A percentile compares a stretch with the other conserved stretches of the same genome.
Conservation (phyloP, 2,888 invertebrate species). For the Augochlorella aurata region DNA sequence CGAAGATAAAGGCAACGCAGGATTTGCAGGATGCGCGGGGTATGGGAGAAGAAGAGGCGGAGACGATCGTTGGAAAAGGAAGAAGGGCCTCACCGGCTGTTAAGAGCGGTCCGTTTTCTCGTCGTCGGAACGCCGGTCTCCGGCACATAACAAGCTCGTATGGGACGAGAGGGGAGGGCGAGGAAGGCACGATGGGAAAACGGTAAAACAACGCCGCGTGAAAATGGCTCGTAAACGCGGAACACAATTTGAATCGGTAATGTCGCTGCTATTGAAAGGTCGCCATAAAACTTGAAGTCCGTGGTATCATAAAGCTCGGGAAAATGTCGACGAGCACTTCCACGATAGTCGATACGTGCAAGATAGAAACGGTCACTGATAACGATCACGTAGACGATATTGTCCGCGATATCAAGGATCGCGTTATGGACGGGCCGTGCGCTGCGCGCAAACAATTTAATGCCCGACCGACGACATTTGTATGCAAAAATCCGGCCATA, state of each 20-base stretch:
- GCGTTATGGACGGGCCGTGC: conserved; percentile 7
- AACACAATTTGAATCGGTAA: conserved; percentile 74
- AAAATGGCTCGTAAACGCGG: conserved; percentile 72
- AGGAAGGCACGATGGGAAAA: conserved; percentile 40
- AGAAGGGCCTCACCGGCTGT: conserved; percentile 29
- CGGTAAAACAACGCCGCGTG: conserved; percentile 68
- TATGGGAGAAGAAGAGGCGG: neutral
- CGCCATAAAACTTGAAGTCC: conserved; percentile 64
- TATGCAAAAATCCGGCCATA: neutral
- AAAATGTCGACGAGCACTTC: conserved; percentile 51
- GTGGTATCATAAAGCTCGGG: conserved; percentile 61
- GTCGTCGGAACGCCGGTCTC: conserved; percentile 26
- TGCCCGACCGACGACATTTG: neutral
- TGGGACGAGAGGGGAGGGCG: conserved; percentile 16
- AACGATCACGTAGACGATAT: conserved; percentile 25
- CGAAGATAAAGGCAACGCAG: conserved; percentile 12
- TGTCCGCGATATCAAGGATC: conserved; percentile 27
- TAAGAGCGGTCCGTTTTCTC: conserved; percentile 46
- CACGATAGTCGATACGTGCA: conserved; percentile 33
- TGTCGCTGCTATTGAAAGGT: conserved; percentile 71
- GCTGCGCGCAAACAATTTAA: conserved; percentile 1
- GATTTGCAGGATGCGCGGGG: conserved; percentile 17
- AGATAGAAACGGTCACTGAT: conserved; percentile 32
- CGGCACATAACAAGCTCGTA: conserved; percentile 38
- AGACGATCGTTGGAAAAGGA: conserved; percentile 29